A percentile compares a stretch with the other conserved stretches of the same genome.
These are phyloP conservation scores for Archips xylosteana DNA, from an alignment of 2,888 invertebrate genomes.

Conservation along the genomic window DNA sequence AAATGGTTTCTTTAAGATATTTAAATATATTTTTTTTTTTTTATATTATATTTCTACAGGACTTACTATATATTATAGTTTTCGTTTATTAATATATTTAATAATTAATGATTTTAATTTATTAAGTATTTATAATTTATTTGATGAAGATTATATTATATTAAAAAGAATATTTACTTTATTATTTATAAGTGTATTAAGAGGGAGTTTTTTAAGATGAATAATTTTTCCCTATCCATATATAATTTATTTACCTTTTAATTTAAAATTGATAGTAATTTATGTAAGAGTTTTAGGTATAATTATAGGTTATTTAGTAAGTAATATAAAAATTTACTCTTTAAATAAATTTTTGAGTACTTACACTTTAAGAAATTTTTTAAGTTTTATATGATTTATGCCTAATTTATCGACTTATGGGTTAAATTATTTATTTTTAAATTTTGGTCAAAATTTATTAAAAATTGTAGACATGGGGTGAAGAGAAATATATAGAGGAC, in stretches of 20 bases:
- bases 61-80: slow-evolving; percentile 84
- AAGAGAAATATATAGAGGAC: slow-evolving; percentile 75
- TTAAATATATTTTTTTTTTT: slow-evolving; percentile 83
- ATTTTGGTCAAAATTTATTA: slow-evolving; percentile 66
- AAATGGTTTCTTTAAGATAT: slow-evolving; percentile 79
- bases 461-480: slow-evolving; percentile 82
- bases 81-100: slow-evolving; percentile 85
- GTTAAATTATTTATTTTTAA: slow-evolving; percentile 76
- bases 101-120: slow-evolving; percentile 80
- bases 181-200: slow-evolving; percentile 81
- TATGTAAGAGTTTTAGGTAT: slow-evolving; percentile 76
- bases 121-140: slow-evolving; percentile 75
- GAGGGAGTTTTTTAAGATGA: slow-evolving; percentile 84
- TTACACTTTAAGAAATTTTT: slow-evolving; percentile 66
- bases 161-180: slow-evolving; percentile 78
- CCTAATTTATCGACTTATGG: slow-evolving; percentile 78
- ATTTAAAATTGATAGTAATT: slow-evolving; percentile 83
- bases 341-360: slow-evolving; percentile 69
- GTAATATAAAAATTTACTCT: slow-evolving; percentile 73
- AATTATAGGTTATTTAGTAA: slow-evolving; percentile 72
- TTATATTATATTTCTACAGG: slow-evolving; percentile 85
- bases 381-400: slow-evolving; percentile 83
- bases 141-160: slow-evolving; percentile 79
- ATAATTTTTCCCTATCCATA: slow-evolving; percentile 81
- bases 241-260: slow-evolving; percentile 82